Evolutionary conservation across 2,797 vertebrate genomes (phyloP).

Genomic region (Picus viridis): DNA sequence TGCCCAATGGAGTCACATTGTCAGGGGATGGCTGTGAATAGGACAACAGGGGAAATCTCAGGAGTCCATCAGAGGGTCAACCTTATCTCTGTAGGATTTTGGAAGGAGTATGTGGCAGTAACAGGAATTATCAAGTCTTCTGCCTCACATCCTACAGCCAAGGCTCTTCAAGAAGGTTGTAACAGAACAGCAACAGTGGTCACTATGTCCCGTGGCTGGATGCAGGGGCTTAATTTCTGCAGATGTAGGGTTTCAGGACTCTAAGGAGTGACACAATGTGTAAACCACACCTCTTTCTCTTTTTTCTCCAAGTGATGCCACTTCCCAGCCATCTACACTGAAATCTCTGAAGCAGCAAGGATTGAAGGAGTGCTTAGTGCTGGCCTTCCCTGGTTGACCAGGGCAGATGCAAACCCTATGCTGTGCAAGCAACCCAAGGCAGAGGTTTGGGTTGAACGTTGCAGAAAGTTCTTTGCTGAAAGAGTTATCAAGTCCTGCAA

Average conservation of each 20-base stretch:
- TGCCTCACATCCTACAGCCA: background rate
- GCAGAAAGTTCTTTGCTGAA: too few relatives aligned
- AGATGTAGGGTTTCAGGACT: background rate
- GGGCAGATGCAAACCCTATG: background rate
- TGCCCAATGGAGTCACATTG: background rate
- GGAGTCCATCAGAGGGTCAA: background rate
- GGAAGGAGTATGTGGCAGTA: background rate
- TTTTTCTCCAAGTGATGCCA: background rate
- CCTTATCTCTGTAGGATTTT: background rate
- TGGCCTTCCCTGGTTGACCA: background rate
- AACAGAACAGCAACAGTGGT: accelerated
- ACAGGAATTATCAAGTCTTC: background rate
- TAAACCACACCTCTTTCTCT: background rate
- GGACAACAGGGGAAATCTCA: background rate
- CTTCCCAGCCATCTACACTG: background rate
- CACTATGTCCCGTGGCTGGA: accelerated
- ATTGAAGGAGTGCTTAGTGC: background rate
- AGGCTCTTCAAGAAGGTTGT: background rate
- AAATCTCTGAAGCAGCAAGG: background rate
- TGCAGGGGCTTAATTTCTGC: background rate
- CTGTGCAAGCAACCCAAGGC: too few relatives aligned
- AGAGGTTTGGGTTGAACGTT: too few relatives aligned
- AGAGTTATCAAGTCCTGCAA: too few relatives aligned
- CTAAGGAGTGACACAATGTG: background rate
- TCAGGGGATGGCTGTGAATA: background rate